Conservation (phyloP, 1,140 invertebrate species). For the Lepidurus apus region DNA sequence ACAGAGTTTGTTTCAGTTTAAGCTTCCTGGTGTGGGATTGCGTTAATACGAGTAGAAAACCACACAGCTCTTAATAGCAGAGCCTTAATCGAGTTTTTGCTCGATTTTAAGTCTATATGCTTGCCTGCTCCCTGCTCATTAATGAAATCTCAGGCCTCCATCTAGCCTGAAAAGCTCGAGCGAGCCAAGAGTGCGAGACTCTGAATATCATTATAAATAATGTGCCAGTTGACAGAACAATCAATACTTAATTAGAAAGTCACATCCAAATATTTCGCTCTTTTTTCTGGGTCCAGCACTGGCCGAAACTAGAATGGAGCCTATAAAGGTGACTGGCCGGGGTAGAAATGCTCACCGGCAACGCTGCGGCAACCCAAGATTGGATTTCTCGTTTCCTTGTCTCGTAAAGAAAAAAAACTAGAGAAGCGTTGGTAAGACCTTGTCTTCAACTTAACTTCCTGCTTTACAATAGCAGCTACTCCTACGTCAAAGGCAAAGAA, state of each 20-base stretch:
- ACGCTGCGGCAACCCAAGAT: no score
- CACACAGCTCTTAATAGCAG: no score
- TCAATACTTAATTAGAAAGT: conserved; percentile 20
- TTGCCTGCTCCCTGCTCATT: neutral
- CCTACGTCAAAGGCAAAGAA: neutral
- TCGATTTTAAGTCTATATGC: neutral
- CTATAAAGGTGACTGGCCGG: no score
- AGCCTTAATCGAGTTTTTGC: no score
- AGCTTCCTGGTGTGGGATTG: no score
- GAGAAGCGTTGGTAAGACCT: no score
- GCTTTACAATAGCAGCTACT: neutral
- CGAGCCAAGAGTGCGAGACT: neutral
- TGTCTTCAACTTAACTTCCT: neutral
- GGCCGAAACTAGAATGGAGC: no score
- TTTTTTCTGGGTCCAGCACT: neutral
- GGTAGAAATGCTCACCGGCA: no score
- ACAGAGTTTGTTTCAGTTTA: no score
- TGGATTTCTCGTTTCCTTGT: no score
- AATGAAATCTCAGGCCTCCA: neutral
- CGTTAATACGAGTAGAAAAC: no score
- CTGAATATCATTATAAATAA: conserved; percentile 20
- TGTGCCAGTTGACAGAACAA: conserved; percentile 9
- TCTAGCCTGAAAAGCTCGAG: neutral
- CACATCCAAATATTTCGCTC: neutral
- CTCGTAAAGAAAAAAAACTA: no score